Evolutionary conservation across 2,888 invertebrate genomes (phyloP).

Genomic region (Andrena haemorrhoa): DNA sequence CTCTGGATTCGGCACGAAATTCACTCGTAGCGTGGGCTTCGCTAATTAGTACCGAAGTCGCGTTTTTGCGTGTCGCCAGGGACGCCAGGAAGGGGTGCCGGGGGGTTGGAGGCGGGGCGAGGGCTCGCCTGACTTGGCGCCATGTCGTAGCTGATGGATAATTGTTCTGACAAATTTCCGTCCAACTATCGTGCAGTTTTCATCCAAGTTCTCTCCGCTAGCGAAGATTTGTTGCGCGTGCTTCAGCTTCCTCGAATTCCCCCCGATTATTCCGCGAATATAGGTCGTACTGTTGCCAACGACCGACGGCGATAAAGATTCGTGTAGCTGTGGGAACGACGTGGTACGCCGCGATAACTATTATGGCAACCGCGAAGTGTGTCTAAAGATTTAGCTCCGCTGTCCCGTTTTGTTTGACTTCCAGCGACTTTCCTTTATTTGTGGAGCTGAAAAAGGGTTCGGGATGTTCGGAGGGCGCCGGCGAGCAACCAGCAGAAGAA

Average conservation of each 20-base stretch:
- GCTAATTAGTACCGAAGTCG: constrained; percentile 61
- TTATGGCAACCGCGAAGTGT: not conserved
- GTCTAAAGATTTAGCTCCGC: not conserved
- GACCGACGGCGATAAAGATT: constrained; percentile 14
- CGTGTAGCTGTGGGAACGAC: constrained; percentile 2
- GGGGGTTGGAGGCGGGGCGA: constrained; percentile 8
- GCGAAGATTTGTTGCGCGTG: constrained; percentile 31
- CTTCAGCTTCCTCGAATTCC: constrained; percentile 5
- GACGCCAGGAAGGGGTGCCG: not conserved
- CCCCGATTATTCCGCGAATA: constrained; percentile 25
- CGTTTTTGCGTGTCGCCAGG: constrained; percentile 48
- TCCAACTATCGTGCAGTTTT: constrained; percentile 40
- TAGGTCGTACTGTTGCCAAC: constrained; percentile 17
- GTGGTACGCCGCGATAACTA: constrained; percentile 3
- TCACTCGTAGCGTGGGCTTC: constrained; percentile 63
- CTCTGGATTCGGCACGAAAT: constrained; percentile 53
- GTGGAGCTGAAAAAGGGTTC: not conserved
- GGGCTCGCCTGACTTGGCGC: constrained; percentile 61
- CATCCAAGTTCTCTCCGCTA: constrained; percentile 27
- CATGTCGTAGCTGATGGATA: constrained; percentile 58
- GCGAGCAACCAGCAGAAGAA: too few relatives aligned
- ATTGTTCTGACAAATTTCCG: constrained; percentile 59
- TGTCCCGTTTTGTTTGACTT: constrained; percentile 5
- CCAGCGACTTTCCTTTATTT: not conserved
- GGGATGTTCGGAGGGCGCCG: not conserved